These are phyloP conservation scores for Anolis sagrei DNA, from an alignment of 2,113 vertebrate genomes.

Conservation along the genomic window DNA sequence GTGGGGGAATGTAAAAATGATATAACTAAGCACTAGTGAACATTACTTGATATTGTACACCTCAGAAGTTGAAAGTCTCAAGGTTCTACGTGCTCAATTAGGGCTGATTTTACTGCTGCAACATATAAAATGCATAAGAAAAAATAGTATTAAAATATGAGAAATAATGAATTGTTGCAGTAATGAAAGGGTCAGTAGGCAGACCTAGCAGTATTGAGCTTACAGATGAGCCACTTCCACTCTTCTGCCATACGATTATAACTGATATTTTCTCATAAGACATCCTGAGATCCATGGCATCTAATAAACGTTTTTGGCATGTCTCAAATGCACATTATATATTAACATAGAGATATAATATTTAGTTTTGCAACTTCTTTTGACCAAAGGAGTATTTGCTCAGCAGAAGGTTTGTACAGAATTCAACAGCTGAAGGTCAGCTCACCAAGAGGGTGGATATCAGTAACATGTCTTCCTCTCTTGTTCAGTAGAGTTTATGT, in stretches of 20 bases:
- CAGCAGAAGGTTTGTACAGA: no score
- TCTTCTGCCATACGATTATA: neutral
- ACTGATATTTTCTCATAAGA: no score
- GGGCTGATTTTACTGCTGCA: slow-evolving; percentile 21
- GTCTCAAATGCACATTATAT: no score
- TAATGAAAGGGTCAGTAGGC: neutral
- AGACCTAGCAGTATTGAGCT: neutral
- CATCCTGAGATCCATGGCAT: no score
- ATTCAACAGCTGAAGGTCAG: neutral
- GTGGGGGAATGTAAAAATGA: neutral
- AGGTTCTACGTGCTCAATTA: neutral
- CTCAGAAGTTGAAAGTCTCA: neutral
- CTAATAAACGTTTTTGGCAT: no score
- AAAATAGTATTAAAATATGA: neutral
- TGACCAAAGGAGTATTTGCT: neutral
- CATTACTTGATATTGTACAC: neutral
- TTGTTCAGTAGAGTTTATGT: neutral
- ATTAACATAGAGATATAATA: no score
- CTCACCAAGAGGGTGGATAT: no score
- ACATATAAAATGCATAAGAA: neutral
- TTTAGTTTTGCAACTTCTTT: no score
- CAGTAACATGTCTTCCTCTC: neutral
- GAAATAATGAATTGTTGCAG: neutral
- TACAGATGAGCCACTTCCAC: neutral
- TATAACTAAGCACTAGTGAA: neutral